These are phyloP conservation scores for Chrysocyon brachyurus DNA, from an alignment of 2,797 vertebrate genomes.

Conservation along the genomic window DNA sequence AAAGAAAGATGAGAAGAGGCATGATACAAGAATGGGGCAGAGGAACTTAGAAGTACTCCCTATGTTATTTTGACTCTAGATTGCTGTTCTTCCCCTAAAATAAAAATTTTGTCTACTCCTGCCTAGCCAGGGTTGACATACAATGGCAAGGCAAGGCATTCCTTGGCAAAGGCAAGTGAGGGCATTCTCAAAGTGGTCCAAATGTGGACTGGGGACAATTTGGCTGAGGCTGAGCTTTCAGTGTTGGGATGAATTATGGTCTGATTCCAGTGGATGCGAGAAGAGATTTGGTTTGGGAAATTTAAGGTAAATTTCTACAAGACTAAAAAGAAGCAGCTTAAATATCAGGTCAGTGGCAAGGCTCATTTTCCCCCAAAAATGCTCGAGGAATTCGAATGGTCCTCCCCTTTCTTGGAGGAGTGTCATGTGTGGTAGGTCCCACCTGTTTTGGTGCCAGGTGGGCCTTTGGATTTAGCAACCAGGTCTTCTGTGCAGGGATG, in stretches of 20 bases:
- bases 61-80: not conserved
- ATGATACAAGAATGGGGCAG: too few species aligned
- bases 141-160: not conserved
- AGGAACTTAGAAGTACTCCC: not conserved
- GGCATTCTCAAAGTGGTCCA: not conserved
- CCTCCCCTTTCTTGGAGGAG: not conserved
- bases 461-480: not conserved
- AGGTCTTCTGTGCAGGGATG: constrained; percentile 59
- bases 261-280: not conserved
- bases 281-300: constrained; percentile 35
- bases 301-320: not conserved
- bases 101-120: not conserved
- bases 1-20: not conserved
- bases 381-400: not conserved
- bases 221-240: not conserved
- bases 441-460: not conserved
- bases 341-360: not conserved
- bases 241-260: not conserved
- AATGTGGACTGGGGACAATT: not conserved
- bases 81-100: not conserved
- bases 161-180: not conserved
- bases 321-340: not conserved
- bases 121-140: not conserved
- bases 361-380: not conserved
- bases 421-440: not conserved